Evolutionary conservation across 2,888 invertebrate genomes (phyloP).

Genomic region (Lacanobia wlatinum): DNA sequence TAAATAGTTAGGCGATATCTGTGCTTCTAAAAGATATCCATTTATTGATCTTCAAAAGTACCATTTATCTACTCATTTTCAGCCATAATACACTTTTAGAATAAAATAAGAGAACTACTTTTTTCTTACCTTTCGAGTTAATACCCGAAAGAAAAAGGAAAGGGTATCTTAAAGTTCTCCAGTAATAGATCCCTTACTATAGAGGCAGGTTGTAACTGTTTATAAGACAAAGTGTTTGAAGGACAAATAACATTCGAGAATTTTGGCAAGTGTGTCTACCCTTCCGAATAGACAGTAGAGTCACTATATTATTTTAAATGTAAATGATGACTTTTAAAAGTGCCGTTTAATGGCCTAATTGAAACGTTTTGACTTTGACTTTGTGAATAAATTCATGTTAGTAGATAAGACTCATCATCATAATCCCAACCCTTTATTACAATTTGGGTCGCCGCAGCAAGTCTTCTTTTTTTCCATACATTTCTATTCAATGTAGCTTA

Average conservation of each 20-base stretch:
- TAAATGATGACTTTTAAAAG: too few species aligned
- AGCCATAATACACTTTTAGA: not conserved
- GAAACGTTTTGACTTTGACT: too few species aligned
- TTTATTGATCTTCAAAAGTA: conserved; percentile 26
- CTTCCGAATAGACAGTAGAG: too few species aligned
- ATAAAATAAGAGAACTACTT: conserved; percentile 21
- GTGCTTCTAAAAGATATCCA: not conserved
- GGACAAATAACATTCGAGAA: not conserved
- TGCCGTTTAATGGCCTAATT: too few species aligned
- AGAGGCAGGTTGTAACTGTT: conserved; percentile 3
- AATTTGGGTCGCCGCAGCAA: not conserved
- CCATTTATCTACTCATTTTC: not conserved
- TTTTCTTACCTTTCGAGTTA: conserved; percentile 28
- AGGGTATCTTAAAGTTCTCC: conserved; percentile 24
- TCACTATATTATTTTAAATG: too few species aligned
- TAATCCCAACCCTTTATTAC: not conserved
- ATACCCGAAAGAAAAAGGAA: conserved; percentile 35
- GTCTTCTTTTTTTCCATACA: not conserved
- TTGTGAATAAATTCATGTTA: too few species aligned
- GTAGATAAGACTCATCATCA: too few species aligned
- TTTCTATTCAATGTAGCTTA: too few species aligned
- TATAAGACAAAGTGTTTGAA: conserved; percentile 3
- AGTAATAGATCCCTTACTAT: conserved; percentile 23
- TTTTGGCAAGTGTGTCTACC: not conserved
- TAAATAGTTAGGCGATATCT: too few species aligned